Evolutionary conservation across 2,888 invertebrate genomes (phyloP).

Genomic region (Amblyjoppa fuscipennis): DNA sequence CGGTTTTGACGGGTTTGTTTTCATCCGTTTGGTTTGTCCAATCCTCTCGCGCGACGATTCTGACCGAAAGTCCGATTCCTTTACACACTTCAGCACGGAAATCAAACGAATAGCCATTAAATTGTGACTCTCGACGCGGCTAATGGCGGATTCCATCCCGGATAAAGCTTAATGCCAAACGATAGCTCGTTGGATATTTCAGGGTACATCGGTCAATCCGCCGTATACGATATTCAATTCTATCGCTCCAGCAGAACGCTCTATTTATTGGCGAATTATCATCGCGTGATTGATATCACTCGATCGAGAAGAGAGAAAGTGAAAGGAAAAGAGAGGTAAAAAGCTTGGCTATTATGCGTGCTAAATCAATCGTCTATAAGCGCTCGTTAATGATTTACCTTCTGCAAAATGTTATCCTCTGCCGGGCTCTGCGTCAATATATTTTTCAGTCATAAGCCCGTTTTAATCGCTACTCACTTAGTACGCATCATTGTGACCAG

Average conservation of each 20-base stretch:
- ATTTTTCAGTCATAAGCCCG: background rate
- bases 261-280: slow-evolving; percentile 44
- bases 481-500: background rate
- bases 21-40: slow-evolving; percentile 10
- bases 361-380: background rate
- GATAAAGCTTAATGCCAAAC: background rate
- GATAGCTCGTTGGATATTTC: slow-evolving; percentile 42
- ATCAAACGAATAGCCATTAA: slow-evolving; percentile 56
- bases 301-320: background rate
- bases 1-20: slow-evolving; percentile 53
- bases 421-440: background rate
- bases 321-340: background rate
- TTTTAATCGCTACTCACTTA: background rate
- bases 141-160: slow-evolving; percentile 37
- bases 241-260: slow-evolving; percentile 39
- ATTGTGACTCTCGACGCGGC: slow-evolving; percentile 52
- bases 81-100: slow-evolving; percentile 19
- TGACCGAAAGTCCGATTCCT: slow-evolving; percentile 21
- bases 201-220: slow-evolving; percentile 6
- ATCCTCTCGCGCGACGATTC: slow-evolving; percentile 23
- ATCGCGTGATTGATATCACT: slow-evolving; percentile 32
- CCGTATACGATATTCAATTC: slow-evolving; percentile 42
- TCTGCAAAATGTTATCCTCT: background rate
- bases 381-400: slow-evolving; percentile 1
- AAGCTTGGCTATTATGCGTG: background rate